phyloP scores from a whole-genome alignment of 1,140 invertebrate species.

The Lasioglossum baleicum region DNA sequence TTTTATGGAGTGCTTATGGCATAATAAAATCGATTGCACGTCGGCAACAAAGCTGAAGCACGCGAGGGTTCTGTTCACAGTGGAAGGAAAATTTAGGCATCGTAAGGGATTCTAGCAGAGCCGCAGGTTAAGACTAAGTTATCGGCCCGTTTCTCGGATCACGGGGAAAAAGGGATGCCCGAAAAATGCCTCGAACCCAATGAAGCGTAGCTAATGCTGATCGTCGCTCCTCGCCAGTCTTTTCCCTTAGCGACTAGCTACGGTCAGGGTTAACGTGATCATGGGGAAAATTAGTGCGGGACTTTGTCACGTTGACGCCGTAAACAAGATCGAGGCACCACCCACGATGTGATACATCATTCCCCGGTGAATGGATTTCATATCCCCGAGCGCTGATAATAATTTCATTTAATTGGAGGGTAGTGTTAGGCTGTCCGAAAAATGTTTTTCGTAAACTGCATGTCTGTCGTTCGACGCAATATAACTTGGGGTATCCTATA shows the following conservation, averaged over 20 bases:
- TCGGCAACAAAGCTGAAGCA: constrained; percentile 13
- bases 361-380: constrained; percentile 27
- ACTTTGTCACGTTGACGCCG: neutral
- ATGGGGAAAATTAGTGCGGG: constrained; percentile 35
- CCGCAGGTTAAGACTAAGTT: constrained; percentile 51
- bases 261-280: constrained; percentile 28
- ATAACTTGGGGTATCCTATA: no score
- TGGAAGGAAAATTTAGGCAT: constrained; percentile 33
- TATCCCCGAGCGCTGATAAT: neutral
- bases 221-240: neutral
- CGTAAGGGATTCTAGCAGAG: neutral
- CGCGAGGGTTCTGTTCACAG: constrained; percentile 9
- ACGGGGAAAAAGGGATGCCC: constrained; percentile 3
- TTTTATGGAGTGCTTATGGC: constrained; percentile 53
- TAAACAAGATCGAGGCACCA: neutral
- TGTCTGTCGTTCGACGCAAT: no score
- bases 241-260: neutral
- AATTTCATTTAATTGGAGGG: no score
- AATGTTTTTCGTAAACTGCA: no score
- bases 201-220: constrained; percentile 53
- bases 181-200: constrained; percentile 50
- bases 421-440: no score
- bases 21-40: constrained; percentile 32
- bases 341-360: constrained; percentile 8
- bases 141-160: constrained; percentile 26